Base-by-base conservation (phyloP, 1,140 invertebrate species). In the Drosophila lacertosa region DNA sequence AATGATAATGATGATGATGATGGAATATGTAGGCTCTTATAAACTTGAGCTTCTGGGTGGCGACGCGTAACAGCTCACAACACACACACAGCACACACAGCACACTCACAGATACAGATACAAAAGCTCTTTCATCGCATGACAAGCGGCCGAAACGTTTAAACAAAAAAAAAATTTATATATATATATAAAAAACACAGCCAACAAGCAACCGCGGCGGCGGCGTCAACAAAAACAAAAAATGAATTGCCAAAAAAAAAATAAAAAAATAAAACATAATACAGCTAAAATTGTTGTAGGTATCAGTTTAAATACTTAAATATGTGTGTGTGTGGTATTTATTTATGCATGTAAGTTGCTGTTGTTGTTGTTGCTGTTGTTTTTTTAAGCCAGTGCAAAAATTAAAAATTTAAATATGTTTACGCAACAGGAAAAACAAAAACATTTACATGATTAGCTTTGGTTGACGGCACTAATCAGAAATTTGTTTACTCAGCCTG, bases 1-100 rank as follows among this genome's bases (percentile, higher is more conserved):
- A 70, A 47, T 48, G 66, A 44, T 39, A 63, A 69, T 57, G 79
- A 78, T 77, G 79, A 72, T 82, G 74, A 76, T 88, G 82, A 76
- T 88, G 82, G 77, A 78, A 82, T 78, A 88, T 75, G 74, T 72
- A 73, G 82, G 77, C 83, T 78, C 74, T 69, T 88, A 78, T 88
- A 76, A 88, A 78, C 77, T 75, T 88, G 82, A 72, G 83, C 83
- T 88, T 88, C 82, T 88, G 82, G 82, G 82, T 88, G 82, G 83
- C 82, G 74, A 78, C 50, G 77, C 82, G 80, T 81, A 88, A 69
- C 82, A 86, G 64, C 64, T 69, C 65, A 50, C 40, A 75, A 50
- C 60, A 65, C 39, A 50, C 32, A 53, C 47, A 39, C 55, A 54
- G 26, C 54, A 54, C 1, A 22, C 10, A 22, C 47, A 33, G 6